Conservation (phyloP, 2,888 invertebrate genomes). For the Invenusta paracnida region DNA sequence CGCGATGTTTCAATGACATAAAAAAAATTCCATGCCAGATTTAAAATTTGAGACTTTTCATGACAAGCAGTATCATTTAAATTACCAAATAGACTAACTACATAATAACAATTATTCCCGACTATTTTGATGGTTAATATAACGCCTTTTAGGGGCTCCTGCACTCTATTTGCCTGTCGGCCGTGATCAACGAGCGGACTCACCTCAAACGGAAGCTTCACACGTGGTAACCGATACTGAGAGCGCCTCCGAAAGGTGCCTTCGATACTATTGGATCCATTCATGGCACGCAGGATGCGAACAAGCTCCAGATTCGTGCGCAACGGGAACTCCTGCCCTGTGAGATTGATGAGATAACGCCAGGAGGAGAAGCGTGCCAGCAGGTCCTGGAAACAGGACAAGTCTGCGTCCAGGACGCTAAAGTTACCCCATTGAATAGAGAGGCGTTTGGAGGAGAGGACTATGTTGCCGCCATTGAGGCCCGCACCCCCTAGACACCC, state of each 20-base stretch:
- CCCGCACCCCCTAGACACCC: too few species aligned
- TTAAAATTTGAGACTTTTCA: too few species aligned
- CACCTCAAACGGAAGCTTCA: neutral
- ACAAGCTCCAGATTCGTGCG: neutral
- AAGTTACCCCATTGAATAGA: neutral
- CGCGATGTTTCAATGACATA: too few species aligned
- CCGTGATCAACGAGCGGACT: too few species aligned
- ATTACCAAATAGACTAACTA: too few species aligned
- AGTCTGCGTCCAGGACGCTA: neutral
- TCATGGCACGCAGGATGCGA: neutral
- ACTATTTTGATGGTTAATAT: too few species aligned
- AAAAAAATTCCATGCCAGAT: too few species aligned
- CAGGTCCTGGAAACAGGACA: neutral
- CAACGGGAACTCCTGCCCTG: neutral
- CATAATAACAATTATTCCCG: too few species aligned
- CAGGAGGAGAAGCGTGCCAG: neutral
- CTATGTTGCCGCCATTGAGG: neutral
- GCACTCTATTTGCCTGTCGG: too few species aligned
- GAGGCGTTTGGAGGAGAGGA: neutral
- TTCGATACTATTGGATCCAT: neutral
- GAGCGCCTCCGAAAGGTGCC: neutral
- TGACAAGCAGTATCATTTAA: too few species aligned
- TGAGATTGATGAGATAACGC: neutral
- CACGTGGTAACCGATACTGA: neutral
- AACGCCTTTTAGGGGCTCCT: too few species aligned